Base-by-base conservation (phyloP, 1,140 invertebrate species). In the Drosophila prosaltans region DNA sequence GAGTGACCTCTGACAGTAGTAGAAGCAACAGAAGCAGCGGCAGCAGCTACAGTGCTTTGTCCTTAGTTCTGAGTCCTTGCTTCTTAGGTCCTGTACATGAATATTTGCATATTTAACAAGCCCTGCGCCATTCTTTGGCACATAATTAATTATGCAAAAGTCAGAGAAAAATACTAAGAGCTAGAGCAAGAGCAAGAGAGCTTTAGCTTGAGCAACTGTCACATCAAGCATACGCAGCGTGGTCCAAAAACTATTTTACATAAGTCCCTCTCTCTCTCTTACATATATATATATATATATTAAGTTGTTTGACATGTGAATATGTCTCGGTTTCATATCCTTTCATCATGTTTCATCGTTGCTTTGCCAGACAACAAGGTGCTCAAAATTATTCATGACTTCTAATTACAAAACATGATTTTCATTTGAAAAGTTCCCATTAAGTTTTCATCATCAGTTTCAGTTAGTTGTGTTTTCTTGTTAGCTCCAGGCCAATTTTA, bases 101-200 rank as follows among this genome's bases (percentile, higher is more conserved):
- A 74, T 89, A 88, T 88, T 88, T 88, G 84, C 83, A 88, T 88
- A 88, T 83, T 80, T 88, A 88, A 88, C 83, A 80, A 88, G 80
- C 73, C 60, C 80, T 79, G 71, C 81, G 77, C 68, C 68, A 65
- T 68, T 69, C 80, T 69, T 68, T 74, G 83, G 80, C 83, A 83
- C 84, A 83, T 88, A 89, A 88, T 88, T 88, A 88, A 88, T 89
- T 88, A 88, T 88, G 83, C 83, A 88, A 88, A 83, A 80, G 83
- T 75, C 77, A 72, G 59, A 70, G 76, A 59, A 65, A 72, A 79
- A 72, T 39, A 26, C 40, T 28, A 8, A 26, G 36, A 40, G 7
- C 36, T 4, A 26, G 7, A 51, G 8, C 45, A 26, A 51, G 3
- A 24, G 45, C 45, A 16, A n/a, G 2, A 43, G 21, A 51, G 45